These are phyloP conservation scores for Emydoidea blandingii DNA, from an alignment of 2,797 vertebrate genomes.

Conservation along the genomic window DNA sequence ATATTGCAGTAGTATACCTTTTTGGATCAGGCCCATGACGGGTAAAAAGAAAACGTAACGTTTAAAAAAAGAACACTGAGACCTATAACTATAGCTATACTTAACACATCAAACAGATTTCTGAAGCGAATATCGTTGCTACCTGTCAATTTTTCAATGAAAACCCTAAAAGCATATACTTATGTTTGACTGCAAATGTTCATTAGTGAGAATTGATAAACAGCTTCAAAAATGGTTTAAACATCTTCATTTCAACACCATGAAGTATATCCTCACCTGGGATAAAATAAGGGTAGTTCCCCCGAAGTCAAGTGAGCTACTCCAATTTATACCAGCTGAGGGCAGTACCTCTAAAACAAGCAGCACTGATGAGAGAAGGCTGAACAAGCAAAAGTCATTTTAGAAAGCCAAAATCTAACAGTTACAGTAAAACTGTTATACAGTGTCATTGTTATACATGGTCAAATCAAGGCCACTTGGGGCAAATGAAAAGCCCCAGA, in stretches of 20 bases:
- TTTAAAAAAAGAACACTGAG: neutral
- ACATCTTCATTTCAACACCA: neutral
- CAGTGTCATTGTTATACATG: neutral
- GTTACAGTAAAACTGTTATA: neutral
- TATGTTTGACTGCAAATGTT: neutral
- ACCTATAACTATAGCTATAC: neutral
- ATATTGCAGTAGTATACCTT: too few relatives aligned
- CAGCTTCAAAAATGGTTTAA: neutral
- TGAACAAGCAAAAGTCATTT: neutral
- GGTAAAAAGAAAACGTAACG: neutral
- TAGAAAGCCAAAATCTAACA: neutral
- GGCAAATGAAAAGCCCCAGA: neutral
- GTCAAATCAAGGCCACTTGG: neutral
- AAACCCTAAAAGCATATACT: neutral
- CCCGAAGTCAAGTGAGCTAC: neutral
- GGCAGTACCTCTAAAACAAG: neutral
- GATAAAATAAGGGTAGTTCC: neutral
- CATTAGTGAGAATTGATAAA: neutral
- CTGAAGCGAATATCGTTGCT: neutral
- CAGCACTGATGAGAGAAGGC: neutral
- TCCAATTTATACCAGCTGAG: neutral
- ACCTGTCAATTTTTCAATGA: neutral
- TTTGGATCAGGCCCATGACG: neutral
- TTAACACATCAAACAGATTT: neutral
- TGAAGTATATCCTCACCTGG: neutral